These are phyloP conservation scores for Dynastes hyllus DNA, from an alignment of 2,888 invertebrate genomes.

Conservation along the genomic window DNA sequence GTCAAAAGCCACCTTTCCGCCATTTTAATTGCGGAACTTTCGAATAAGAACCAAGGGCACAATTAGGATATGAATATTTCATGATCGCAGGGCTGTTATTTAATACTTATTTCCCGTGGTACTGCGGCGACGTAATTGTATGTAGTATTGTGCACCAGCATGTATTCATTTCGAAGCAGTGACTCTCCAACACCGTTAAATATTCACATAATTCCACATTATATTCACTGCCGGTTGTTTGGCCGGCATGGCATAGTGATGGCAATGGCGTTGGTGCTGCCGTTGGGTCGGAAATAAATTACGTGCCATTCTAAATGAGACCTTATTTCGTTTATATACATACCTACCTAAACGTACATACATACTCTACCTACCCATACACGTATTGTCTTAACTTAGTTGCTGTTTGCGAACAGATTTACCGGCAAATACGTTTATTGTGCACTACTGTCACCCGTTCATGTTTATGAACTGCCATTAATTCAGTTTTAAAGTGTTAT, in stretches of 20 bases:
- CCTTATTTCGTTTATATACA: constrained; percentile 32
- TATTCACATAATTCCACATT: constrained; percentile 43
- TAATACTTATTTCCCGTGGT: constrained; percentile 48
- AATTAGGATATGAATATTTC: constrained; percentile 51
- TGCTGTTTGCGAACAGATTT: constrained; percentile 36
- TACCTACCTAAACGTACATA: constrained; percentile 6
- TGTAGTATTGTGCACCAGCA: constrained; percentile 34
- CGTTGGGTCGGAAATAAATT: constrained; percentile 41
- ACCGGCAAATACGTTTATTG: constrained; percentile 41
- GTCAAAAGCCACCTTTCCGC: constrained; percentile 7
- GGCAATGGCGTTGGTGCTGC: constrained; percentile 2
- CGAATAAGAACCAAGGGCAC: constrained; percentile 47
- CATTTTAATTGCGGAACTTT: constrained; percentile 49
- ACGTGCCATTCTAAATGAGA: constrained; percentile 40
- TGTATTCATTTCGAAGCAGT: constrained; percentile 33
- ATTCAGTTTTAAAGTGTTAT: constrained; percentile 38
- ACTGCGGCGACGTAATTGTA: constrained; percentile 28
- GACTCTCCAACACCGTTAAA: constrained; percentile 35
- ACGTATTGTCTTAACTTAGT: constrained; percentile 31
- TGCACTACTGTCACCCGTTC: not conserved
- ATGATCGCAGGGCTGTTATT: constrained; percentile 41
- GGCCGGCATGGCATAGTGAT: constrained; percentile 1
- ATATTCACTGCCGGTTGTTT: constrained; percentile 16
- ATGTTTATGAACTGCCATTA: constrained; percentile 31
- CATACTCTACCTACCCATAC: not conserved